Conservation (phyloP, 2,888 invertebrate species). For the Stomorhina lunata region DNA sequence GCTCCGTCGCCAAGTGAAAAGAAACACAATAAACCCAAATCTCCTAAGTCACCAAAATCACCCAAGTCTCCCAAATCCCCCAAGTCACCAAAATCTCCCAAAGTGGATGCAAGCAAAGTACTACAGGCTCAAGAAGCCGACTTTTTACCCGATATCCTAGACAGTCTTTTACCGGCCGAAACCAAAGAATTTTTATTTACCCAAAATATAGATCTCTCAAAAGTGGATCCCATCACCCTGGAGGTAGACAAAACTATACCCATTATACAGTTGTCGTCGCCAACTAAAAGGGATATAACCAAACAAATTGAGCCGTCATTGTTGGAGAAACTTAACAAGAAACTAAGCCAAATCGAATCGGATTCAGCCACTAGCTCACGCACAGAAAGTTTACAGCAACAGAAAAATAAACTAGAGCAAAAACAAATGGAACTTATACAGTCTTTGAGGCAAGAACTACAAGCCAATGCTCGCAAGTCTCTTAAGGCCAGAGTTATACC, state of each 20-base stretch:
- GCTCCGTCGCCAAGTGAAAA: conserved; percentile 82
- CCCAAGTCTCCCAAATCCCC: conserved; percentile 84
- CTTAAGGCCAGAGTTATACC: conserved; percentile 84
- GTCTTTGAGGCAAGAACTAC: conserved; percentile 83
- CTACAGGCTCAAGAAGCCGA: conserved; percentile 71
- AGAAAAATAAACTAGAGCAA: conserved; percentile 81
- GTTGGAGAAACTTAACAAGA: conserved; percentile 86
- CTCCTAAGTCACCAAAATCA: conserved; percentile 84
- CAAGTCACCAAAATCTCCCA: conserved; percentile 83
- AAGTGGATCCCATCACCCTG: conserved; percentile 86
- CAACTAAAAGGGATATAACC: conserved; percentile 85
- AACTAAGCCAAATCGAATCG: conserved; percentile 88
- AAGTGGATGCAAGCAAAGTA: conserved; percentile 73
- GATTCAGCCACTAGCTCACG: conserved; percentile 88
- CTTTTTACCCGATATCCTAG: conserved; percentile 82
- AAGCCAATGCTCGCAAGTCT: conserved; percentile 82
- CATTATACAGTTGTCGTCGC: conserved; percentile 84
- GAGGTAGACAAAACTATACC: conserved; percentile 85
- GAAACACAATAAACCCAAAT: conserved; percentile 82
- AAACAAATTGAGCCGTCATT: conserved; percentile 85
- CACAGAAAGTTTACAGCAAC: conserved; percentile 85
- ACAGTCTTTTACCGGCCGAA: conserved; percentile 80
- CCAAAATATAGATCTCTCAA: conserved; percentile 87
- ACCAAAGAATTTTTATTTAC: conserved; percentile 85
- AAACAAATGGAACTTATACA: conserved; percentile 82